Conservation (phyloP, 2,113 vertebrate species). For the Sinosuthora webbiana region DNA sequence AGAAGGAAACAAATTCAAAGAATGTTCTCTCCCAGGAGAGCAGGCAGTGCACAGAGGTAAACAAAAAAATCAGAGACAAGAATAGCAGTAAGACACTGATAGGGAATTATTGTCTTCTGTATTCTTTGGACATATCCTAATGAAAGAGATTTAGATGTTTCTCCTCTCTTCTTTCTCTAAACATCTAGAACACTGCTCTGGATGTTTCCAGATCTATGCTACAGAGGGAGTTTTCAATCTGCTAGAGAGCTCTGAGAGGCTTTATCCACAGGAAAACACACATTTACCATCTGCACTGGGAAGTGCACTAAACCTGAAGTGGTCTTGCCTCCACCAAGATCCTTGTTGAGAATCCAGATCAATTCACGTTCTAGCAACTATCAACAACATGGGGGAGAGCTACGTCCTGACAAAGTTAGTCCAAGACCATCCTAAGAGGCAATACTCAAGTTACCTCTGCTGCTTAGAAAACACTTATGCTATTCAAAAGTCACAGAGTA, state of each 20-base stretch:
- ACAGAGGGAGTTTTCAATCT: neutral
- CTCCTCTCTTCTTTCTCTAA: neutral
- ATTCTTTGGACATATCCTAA: neutral
- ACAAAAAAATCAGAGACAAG: neutral
- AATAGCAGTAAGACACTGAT: neutral
- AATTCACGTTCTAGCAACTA: neutral
- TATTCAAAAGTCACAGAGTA: neutral
- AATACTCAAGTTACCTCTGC: neutral
- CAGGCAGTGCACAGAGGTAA: neutral
- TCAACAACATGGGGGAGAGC: neutral
- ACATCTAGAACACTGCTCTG: neutral
- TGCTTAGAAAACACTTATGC: neutral
- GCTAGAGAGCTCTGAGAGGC: neutral
- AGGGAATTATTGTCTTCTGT: neutral
- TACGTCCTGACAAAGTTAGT: neutral
- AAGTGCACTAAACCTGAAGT: neutral
- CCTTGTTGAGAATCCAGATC: fast-evolving
- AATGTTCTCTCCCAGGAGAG: neutral
- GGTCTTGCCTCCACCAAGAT: neutral
- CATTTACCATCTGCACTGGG: neutral
- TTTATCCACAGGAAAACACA: neutral
- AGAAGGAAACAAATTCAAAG: neutral
- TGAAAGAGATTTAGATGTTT: neutral
- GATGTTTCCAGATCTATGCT: neutral
- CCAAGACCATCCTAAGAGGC: neutral